Evolutionary conservation across 2,113 vertebrate species (phyloP).

Genomic region (Prolemur simus): DNA sequence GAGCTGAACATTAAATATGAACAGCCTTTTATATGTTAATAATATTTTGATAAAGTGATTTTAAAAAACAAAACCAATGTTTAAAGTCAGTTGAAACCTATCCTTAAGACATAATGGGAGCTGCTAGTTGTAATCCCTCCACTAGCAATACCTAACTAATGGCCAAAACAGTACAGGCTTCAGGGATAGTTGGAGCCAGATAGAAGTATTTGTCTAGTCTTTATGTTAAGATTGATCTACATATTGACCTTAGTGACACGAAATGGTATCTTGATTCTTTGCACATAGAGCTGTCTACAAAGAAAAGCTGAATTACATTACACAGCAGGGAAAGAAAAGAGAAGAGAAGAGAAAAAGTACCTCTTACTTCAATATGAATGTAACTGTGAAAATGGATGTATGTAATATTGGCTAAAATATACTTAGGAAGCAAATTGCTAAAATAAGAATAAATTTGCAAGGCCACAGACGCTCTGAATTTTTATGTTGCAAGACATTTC

Average conservation of each 20-base stretch:
- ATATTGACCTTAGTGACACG: background rate
- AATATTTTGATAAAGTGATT: background rate
- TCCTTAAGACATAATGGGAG: background rate
- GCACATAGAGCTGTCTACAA: background rate
- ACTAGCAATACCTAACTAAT: background rate
- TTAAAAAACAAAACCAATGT: background rate
- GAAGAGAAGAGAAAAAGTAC: background rate
- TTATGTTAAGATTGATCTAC: conserved; percentile 30
- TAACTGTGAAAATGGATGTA: background rate
- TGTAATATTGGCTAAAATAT: background rate
- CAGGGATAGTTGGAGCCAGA: background rate
- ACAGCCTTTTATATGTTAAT: background rate
- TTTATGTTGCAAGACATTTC: background rate
- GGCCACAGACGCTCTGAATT: background rate
- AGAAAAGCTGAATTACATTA: conserved; percentile 4
- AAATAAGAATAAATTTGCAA: background rate
- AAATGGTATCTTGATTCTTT: conserved; percentile 2
- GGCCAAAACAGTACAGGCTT: background rate
- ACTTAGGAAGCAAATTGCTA: background rate
- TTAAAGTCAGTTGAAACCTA: background rate
- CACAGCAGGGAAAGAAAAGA: background rate
- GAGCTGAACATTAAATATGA: background rate
- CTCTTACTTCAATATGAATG: background rate
- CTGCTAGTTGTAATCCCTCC: background rate
- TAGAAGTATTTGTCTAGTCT: background rate